Evolutionary conservation across 2,113 vertebrate genomes (phyloP), one percentile per base, ranked within the genome.

Genomic region (Nicator chloris): DNA sequence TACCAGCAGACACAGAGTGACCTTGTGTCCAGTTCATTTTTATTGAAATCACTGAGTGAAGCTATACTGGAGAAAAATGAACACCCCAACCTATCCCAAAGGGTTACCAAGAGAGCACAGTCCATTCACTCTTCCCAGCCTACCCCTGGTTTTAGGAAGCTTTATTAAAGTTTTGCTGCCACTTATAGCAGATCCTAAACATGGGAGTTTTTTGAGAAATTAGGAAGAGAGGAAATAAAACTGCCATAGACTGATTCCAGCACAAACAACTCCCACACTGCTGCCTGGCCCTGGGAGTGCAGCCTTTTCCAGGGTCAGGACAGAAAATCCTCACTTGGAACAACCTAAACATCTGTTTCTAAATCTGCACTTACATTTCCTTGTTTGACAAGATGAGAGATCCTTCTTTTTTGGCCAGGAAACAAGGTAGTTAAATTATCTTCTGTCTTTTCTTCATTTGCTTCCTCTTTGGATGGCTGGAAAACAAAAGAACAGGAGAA

Each of bases 401-500:
- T 99, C 95, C 99, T 99, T 96, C 98, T 98, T 97, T 99, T 99
- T 80, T 99, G 99, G 14, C 99, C 99, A 0, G 99, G 99, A 91
- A 99, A 98, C 86, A 99, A 97, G 15, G 99, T 98, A 40, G 98
- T 98, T 97, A 99, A 98, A 94, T 97, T 97, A 42, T 97, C 95
- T 20, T 98, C 98, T n/a, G 96, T 76, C 77, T 96, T 97, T 53
- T 97, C 98, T 68, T 98, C 98, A 17, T 91, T 96, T 30, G 98
- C 98, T 20, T 98, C 98, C 59, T 98, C 97, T 83, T 91, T 97
- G 60, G 95, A 96, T 2, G 80, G 65, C 98, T 98, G 90, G 42
- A 93, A 98, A 83, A 92, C 54, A 92, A 70, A 81, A 90, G 15
- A 65, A 54, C 6, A 66, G 86, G 44, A 8, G 33, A 82, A 68